These are phyloP conservation scores for Graphium colonna DNA, from an alignment of 2,888 invertebrate species.

Conservation along the genomic window DNA sequence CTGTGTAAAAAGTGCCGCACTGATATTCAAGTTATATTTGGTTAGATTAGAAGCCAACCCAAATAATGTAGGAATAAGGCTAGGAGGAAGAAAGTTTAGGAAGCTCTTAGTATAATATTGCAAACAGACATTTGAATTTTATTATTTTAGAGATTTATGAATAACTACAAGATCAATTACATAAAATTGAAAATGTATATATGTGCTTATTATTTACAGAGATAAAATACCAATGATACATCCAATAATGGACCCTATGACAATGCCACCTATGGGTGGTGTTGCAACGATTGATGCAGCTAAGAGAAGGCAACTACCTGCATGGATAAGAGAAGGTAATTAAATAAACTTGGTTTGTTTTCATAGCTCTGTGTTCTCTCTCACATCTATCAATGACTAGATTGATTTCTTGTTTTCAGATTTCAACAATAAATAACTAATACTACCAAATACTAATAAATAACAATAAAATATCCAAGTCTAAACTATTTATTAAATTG, in stretches of 20 bases:
- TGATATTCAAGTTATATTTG: too few relatives aligned
- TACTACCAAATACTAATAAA: not conserved
- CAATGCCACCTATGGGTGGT: slow-evolving; percentile 44
- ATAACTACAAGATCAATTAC: not conserved
- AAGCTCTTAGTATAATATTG: too few relatives aligned
- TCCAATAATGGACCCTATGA: slow-evolving; percentile 56
- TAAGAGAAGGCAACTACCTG: slow-evolving; percentile 94
- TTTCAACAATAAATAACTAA: too few relatives aligned
- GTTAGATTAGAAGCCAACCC: too few relatives aligned
- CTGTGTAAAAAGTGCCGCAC: too few relatives aligned
- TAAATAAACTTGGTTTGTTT: not conserved
- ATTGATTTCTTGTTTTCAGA: too few relatives aligned
- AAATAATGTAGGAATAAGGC: too few relatives aligned
- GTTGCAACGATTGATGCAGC: slow-evolving; percentile 85
- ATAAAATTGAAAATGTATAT: not conserved
- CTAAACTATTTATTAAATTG: too few relatives aligned
- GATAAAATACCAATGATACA: slow-evolving; percentile 55
- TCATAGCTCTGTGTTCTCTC: too few relatives aligned
- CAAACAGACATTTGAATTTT: not conserved
- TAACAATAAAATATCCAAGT: not conserved
- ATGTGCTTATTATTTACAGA: slow-evolving; percentile 44
- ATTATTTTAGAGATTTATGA: not conserved
- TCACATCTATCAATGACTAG: too few relatives aligned
- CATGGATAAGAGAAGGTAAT: slow-evolving; percentile 95
- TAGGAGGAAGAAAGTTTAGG: too few relatives aligned